Evolutionary conservation across 2,113 vertebrate genomes (phyloP), one percentile per base, ranked within the genome.

Genomic region (Hippocampus barbouri): DNA sequence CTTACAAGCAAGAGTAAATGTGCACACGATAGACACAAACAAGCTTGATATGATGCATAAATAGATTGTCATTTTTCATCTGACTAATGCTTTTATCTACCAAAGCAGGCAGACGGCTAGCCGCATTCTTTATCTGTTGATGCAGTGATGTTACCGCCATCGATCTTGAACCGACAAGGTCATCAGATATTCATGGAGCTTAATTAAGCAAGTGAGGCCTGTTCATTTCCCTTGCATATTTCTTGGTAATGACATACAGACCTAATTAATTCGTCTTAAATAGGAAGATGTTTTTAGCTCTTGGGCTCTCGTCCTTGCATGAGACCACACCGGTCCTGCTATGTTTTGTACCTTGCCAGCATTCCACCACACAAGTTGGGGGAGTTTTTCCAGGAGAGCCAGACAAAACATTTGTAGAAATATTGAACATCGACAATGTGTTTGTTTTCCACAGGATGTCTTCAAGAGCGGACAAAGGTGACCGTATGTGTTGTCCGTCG

Each of bases 191-290:
- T 79, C 70, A 76, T 65, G 23, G 47, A n/a, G 65, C 70, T 66
- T 80, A 82, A 85, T 86, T 78, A 82, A 88, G 73, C 51, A 77
- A 69, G 69, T 21, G 3, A 23, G 54, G 77, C n/a, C 53, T 51
- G 72, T 69, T 81, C n/a, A 38, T 62, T 45, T 74, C 71, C 78
- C 78, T 59, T 61, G 70, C 82, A 71, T 34, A 66, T 83, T 70
- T 68, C 73, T 45, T 54, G 69, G 74, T 66, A 67, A 78, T 79
- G 72, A 76, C 77, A 57, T 30, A 71, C 68, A 54, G 71, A 80
- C 63, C 71, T 74, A 70, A 81, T 81, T 76, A 56, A 78, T 66
- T 76, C 74, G 4, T 25, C 20, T 8, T 70, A 73, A 27, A 72
- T 72, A 68, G 62, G 72, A 69, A 62, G 56, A 25, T 45, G 68